phyloP scores from a whole-genome alignment of 2,113 vertebrate species.

The Peucedramus taeniatus region DNA sequence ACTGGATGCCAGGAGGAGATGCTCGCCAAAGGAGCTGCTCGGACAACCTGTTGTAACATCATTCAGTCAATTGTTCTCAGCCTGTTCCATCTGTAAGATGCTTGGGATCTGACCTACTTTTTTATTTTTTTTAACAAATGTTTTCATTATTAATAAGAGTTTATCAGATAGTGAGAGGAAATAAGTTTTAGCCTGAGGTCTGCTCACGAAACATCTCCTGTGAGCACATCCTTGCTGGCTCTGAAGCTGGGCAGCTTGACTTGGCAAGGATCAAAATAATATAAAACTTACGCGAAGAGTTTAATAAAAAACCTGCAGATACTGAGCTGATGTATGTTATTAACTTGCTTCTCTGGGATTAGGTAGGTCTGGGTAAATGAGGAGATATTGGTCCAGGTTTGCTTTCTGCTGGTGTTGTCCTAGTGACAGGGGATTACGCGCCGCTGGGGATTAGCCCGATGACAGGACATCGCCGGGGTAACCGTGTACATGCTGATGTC shows the following conservation, averaged over 20 bases:
- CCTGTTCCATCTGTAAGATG: neutral
- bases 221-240: neutral
- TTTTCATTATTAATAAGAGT: constrained; percentile 4
- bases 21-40: fast-evolving
- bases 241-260: neutral
- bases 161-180: neutral
- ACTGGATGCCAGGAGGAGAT: neutral
- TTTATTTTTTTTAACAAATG: neutral
- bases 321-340: constrained; percentile 5
- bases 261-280: constrained; percentile 11
- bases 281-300: neutral
- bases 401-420: neutral
- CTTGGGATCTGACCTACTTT: neutral
- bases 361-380: constrained; percentile 21
- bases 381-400: neutral
- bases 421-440: neutral
- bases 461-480: neutral
- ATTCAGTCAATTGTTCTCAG: neutral
- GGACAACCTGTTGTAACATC: neutral
- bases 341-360: constrained; percentile 47
- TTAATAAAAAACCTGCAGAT: constrained; percentile 24
- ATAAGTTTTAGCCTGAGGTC: neutral
- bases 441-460: neutral
- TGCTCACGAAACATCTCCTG: neutral
- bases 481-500: neutral